phyloP scores from a whole-genome alignment of 2,888 invertebrate genomes.

The Leptinotarsa peninsularis region DNA sequence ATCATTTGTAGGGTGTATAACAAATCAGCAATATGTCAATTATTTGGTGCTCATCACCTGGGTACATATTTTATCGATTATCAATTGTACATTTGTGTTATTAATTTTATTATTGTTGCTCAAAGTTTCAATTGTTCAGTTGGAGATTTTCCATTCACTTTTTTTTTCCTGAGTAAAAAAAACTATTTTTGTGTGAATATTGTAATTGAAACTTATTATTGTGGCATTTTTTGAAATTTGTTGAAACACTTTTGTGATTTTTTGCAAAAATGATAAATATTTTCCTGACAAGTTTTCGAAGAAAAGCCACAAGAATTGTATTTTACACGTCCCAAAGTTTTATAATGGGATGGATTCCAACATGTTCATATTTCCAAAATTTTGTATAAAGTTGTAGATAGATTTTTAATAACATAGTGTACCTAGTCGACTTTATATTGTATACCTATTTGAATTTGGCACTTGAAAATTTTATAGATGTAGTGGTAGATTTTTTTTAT shows the following conservation, averaged over 20 bases:
- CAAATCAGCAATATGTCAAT: conserved; percentile 57
- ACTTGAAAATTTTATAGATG: conserved; percentile 56
- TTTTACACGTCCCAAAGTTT: conserved; percentile 38
- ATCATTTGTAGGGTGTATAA: conserved; percentile 46
- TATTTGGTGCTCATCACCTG: conserved; percentile 52
- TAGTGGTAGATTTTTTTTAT: conserved; percentile 43
- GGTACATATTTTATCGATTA: conserved; percentile 39
- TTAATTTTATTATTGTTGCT: conserved; percentile 52
- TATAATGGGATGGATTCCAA: conserved; percentile 40
- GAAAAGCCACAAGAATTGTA: conserved; percentile 33
- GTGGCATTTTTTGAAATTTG: conserved; percentile 42
- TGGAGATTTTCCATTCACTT: conserved; percentile 23
- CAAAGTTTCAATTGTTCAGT: conserved; percentile 49
- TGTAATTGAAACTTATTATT: conserved; percentile 43
- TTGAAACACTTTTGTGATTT: conserved; percentile 40
- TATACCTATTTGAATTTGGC: conserved; percentile 54
- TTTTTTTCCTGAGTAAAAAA: conserved; percentile 30
- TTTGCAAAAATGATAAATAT: conserved; percentile 45
- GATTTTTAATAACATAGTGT: conserved; percentile 58
- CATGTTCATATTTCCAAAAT: conserved; percentile 52
- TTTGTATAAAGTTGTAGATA: conserved; percentile 61
- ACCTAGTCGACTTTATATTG: conserved; percentile 60
- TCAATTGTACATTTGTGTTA: conserved; percentile 42
- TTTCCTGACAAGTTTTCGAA: conserved; percentile 15
- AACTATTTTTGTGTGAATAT: conserved; percentile 35